These are phyloP conservation scores for Sternotherus odoratus DNA, from an alignment of 2,797 vertebrate genomes.

Conservation along the genomic window DNA sequence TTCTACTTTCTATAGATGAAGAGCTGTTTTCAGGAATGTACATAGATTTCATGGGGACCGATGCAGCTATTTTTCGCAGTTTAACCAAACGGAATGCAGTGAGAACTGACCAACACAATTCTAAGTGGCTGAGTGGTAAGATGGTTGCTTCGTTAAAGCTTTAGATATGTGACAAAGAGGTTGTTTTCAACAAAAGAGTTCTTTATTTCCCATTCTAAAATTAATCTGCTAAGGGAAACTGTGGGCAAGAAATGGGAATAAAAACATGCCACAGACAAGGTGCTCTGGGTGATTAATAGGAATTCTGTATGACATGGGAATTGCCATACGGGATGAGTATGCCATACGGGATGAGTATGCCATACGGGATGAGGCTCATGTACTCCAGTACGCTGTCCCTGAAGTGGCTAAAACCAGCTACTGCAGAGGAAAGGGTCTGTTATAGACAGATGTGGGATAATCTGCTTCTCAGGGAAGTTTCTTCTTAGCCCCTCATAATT, in stretches of 20 bases:
- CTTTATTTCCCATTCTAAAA: not conserved
- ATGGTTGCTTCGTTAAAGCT: not conserved
- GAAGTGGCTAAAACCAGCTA: not conserved
- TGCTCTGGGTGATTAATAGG: not conserved
- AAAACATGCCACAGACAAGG: not conserved
- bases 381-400: not conserved
- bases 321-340: not conserved
- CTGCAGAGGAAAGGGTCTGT: not conserved
- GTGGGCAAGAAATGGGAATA: not conserved
- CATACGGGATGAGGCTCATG: not conserved
- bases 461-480: not conserved
- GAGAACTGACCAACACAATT: constrained; percentile 97
- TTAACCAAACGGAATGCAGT: constrained; percentile 94
- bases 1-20: constrained; percentile 85
- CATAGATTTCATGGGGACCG: constrained; percentile 99
- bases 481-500: not conserved
- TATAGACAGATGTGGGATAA: not conserved
- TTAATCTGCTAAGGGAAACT: not conserved
- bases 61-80: constrained; percentile 97
- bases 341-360: not conserved
- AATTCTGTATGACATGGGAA: not conserved
- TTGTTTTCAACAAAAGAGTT: not conserved
- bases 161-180: not conserved
- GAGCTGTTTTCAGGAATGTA: constrained; percentile 99
- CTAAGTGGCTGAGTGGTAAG: constrained; percentile 98